Evolutionary conservation across 2,888 invertebrate genomes (phyloP), one percentile per base, ranked within the genome.

Genomic region (Saturnia pavonia): DNA sequence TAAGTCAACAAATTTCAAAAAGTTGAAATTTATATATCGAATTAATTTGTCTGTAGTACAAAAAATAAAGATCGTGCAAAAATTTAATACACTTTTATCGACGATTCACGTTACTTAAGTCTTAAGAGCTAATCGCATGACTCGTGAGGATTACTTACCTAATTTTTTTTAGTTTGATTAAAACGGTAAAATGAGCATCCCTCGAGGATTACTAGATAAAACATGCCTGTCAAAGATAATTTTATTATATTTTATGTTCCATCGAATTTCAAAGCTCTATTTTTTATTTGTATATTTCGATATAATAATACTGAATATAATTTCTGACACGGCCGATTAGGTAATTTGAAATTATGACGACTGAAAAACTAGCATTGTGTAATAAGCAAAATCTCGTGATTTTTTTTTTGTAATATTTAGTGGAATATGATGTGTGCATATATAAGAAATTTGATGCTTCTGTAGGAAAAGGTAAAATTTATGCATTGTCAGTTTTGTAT

Each of bases 11-110:
- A 34, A 4, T 34, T 2, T 34, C 6, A 34, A 34, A 34, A 34
- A 34, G 34, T 34, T 34, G 34, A 34, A 4, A 34, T 34, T 14
- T 14, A 45, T 12, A 45, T 45, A 14, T 45, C 16, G 1, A 51
- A 51, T 11, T 54, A 54, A n/a, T 54, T 9, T 22, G 11, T 22
- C 7, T 22, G n/a, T 11, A 7, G 11, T 54, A 54, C 8, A 11
- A 22, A 54, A 54, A 22, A 54, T 22, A 22, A 54, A 54, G 9
- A 54, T 54, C 9, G 7, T 8, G n/a, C n/a, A 54, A 22, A 54
- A 54, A 54, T 22, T 22, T 6, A 4, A 72, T 34, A 75, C 67
- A 45, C 74, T 74, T 73, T 74, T 74, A 78, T 73, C 72, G 74
- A 25, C 34, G 45, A 54, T 7, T 54, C 11, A 9, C 54, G 2